Percentiles rank a stretch among this genome's conserved stretches.
These are phyloP conservation scores for Malthinus flaveolus DNA, from an alignment of 2,888 invertebrate species.

Conservation along the genomic window DNA sequence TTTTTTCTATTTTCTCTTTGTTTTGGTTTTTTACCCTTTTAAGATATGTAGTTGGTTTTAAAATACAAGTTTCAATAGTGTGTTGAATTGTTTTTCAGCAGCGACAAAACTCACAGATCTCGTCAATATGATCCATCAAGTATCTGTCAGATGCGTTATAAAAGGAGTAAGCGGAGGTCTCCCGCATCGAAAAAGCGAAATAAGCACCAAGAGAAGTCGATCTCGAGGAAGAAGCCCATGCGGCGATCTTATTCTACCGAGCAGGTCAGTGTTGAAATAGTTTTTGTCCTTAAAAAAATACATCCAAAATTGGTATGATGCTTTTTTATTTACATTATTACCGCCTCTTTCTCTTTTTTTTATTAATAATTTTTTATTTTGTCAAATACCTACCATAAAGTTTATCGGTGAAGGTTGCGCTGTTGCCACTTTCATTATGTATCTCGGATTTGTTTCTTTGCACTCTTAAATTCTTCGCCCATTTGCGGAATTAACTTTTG, in stretches of 20 bases:
- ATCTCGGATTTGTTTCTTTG: conserved; percentile 18
- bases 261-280: conserved; percentile 44
- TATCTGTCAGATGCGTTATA: conserved; percentile 80
- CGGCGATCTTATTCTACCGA: conserved; percentile 57
- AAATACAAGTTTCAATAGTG: not conserved
- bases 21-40: not conserved
- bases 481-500: not conserved
- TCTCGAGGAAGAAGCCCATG: conserved; percentile 48
- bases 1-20: not conserved
- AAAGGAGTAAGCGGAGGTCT: conserved; percentile 82
- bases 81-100: conserved; percentile 53
- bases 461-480: conserved; percentile 2
- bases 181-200: conserved; percentile 78
- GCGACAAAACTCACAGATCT: conserved; percentile 62
- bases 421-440: conserved; percentile 14
- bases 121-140: conserved; percentile 72
- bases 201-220: conserved; percentile 62
- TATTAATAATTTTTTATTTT: conserved; percentile 11
- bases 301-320: conserved; percentile 22
- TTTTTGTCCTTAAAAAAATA: conserved; percentile 15
- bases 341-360: conserved; percentile 19
- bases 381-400: conserved; percentile 2
- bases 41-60: not conserved
- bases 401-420: conserved; percentile 10
- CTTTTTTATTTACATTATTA: conserved; percentile 24